Base-by-base conservation (phyloP, 2,113 vertebrate species). In the Eulacestoma nigropectus region DNA sequence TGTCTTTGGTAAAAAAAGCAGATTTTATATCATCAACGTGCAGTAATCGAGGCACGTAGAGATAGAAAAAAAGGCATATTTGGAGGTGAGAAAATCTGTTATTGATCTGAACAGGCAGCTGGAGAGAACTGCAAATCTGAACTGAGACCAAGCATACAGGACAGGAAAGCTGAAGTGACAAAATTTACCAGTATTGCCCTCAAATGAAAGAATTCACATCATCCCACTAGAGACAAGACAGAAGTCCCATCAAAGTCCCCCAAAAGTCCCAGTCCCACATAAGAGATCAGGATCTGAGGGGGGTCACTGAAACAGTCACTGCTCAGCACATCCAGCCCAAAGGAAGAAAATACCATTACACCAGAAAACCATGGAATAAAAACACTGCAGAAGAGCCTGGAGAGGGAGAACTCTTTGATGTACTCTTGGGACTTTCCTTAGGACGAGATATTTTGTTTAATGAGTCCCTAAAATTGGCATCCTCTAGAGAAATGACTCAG, bases 401-500 rank as follows among this genome's bases (percentile, higher is more conserved):
- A 41, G 42, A 62, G 33, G 56, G 49, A 84, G 30, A 57, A 8
- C 13, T 8, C 55, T 92, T 74, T 89, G 73, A 90, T 84, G 47
- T 11, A 17, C 92, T 49, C 52, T 46, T 35, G 72, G 55, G 92
- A 93, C 87, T 93, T 90, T n/a, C 39, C 56, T 89, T 32, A 65
- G 64, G 67, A 69, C 1, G 12, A 81, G 42, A 17, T 5, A n/a
- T 33, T 87, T 46, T 10, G 1, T 89, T 70, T 82, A 95, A 64
- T 53, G 78, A 90, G 88, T 84, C 72, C 86, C 73, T 86, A 55
- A 82, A 87, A 62, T 30, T 47, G 55, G 59, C 21, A 2, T 80
- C 39, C 86, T 44, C 86, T 39, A 7, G 88, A 81, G 79, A 90
- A 84, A 89, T 92, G 72, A 84, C 52, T 92, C 83, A 56, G 89